Conservation (phyloP, 2,888 invertebrate species). For the Lasioglossum villosulum region DNA sequence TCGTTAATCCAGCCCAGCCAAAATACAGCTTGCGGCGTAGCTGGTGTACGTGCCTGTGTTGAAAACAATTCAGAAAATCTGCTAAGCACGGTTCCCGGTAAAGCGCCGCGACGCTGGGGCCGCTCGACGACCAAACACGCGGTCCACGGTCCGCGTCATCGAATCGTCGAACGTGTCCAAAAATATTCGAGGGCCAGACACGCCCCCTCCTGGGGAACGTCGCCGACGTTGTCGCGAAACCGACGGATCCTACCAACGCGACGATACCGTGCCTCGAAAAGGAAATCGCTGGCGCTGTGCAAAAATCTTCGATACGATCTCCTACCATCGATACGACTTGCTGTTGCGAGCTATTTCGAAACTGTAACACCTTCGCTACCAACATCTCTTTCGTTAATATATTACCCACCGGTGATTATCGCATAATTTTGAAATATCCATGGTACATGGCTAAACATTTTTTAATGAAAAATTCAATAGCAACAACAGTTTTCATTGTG, state of each 20-base stretch:
- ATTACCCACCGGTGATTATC: no score
- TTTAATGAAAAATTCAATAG: no score
- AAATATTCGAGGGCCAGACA: slow-evolving; percentile 32
- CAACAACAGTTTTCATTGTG: no score
- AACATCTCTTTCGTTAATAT: no score
- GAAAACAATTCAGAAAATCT: slow-evolving; percentile 25
- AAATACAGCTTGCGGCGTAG: background rate
- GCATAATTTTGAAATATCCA: no score
- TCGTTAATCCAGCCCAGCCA: slow-evolving; percentile 22
- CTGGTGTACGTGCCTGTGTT: background rate
- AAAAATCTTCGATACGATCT: no score
- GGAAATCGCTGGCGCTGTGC: background rate
- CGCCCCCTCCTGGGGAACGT: background rate
- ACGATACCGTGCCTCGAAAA: background rate
- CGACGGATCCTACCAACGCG: slow-evolving; percentile 22
- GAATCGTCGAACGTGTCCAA: slow-evolving; percentile 14
- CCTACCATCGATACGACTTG: background rate
- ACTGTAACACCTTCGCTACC: no score
- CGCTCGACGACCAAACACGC: slow-evolving; percentile 14
- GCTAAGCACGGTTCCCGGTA: slow-evolving; percentile 10
- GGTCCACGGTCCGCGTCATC: slow-evolving; percentile 10
- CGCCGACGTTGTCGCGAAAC: background rate
- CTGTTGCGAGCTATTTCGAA: background rate
- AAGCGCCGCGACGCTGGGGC: slow-evolving; percentile 2
- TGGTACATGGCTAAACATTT: no score